Evolutionary conservation across 2,113 vertebrate genomes (phyloP), one percentile per base, ranked within the genome.

Genomic region (Origma solitaria): DNA sequence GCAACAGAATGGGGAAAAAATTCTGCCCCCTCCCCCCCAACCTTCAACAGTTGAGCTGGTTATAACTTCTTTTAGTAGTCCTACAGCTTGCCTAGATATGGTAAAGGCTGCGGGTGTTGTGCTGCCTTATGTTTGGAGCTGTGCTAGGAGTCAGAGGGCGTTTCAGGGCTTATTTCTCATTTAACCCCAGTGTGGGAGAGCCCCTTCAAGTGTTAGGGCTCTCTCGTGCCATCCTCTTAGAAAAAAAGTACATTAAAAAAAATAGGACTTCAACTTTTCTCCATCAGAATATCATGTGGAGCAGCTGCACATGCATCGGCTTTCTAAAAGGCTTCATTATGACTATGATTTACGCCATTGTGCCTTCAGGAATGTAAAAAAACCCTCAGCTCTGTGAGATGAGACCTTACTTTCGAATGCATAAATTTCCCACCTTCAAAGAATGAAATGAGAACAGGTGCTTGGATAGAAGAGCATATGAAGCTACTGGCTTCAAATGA

Each of bases 371-470:
- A 85, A 82, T 40, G 65, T 79, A 62, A 90, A 79, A 88, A 91
- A 94, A 94, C 94, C 91, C 86, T 92, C 62, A 30, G 44, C 83
- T 86, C 61, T 27, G 6, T 37, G 61, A 88, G 56, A 86, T 90
- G 79, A 92, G 76, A 68, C 77, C 56, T 90, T 79, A 49, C 57
- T 57, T 88, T 57, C 1, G 2, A 75, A 85, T 44, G 51, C 81
- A 86, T 90, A 90, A 68, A 88, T 86, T 85, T 86, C 71, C 37
- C 53, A 50, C 47, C 23, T 91, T 47, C 49, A 33, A 65, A 58
- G 61, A 83, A 15, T 71, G 57, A 88, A 88, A 78, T 82, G 79
- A 82, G 76, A 95, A 66, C 66, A 90, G 71, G 62, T 82, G 75
- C 66, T 90, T 66, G 47, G n/a, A 25, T 82, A 68, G 69, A 82